Percentiles rank a stretch among this genome's conserved stretches.
phyloP scores from a whole-genome alignment of 2,888 invertebrate genomes.

The Patella pellucida region DNA sequence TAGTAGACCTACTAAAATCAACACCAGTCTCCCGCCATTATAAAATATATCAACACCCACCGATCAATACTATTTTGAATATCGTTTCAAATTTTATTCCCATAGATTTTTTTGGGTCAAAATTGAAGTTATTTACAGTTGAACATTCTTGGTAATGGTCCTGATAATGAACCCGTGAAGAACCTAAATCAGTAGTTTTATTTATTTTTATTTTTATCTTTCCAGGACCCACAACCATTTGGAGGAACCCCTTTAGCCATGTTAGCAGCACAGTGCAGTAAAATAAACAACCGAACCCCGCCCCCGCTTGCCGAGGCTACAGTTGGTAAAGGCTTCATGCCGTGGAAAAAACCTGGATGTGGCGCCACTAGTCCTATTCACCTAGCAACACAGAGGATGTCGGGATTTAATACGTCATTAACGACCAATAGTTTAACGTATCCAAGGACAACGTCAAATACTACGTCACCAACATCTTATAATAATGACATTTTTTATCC shows the following conservation, averaged over 20 bases:
- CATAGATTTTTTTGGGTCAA: too few species aligned
- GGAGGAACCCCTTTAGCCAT: slow-evolving; percentile 89
- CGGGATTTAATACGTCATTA: slow-evolving; percentile 47
- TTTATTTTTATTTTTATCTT: slow-evolving; percentile 25
- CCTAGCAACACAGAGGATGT: slow-evolving; percentile 48
- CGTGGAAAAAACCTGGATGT: slow-evolving; percentile 55
- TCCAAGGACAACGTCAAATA: slow-evolving; percentile 35
- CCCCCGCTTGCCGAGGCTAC: slow-evolving; percentile 96
- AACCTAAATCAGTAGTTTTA: background rate
- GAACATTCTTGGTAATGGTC: too few species aligned
- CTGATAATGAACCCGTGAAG: too few species aligned
- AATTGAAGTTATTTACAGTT: too few species aligned
- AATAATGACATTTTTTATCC: slow-evolving; percentile 82
- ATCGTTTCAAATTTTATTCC: too few species aligned
- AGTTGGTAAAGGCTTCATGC: slow-evolving; percentile 81
- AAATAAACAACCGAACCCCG: slow-evolving; percentile 93
- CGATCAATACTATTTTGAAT: too few species aligned
- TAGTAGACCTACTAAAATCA: too few species aligned
- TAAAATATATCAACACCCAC: too few species aligned
- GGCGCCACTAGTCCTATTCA: slow-evolving; percentile 50
- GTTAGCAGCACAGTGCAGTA: slow-evolving; percentile 98
- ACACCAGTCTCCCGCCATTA: too few species aligned
- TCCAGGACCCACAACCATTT: slow-evolving; percentile 62
- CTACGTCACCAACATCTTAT: slow-evolving; percentile 29
- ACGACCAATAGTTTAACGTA: slow-evolving; percentile 48